A percentile compares a stretch with the other conserved stretches of the same genome.
Conservation (phyloP, 2,888 invertebrate genomes). For the Drosophila formosana region DNA sequence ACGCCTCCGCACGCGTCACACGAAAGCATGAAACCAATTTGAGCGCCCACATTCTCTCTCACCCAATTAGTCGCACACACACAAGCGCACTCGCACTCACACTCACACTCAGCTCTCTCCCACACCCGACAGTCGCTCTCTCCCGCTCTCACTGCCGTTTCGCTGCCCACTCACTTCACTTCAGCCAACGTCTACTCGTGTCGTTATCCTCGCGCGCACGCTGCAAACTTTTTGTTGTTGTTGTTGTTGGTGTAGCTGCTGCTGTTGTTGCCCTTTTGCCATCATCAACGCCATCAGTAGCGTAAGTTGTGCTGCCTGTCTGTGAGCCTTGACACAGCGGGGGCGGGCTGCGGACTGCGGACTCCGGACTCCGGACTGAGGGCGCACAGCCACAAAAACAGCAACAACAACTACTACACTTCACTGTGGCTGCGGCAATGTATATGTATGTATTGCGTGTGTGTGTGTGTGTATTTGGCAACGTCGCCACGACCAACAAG, state of each 20-base stretch:
- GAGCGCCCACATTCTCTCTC: conserved; percentile 82
- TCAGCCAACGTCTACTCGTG: conserved; percentile 63
- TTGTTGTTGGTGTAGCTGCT: conserved; percentile 17
- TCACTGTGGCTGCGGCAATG: conserved; percentile 20
- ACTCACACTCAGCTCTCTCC: conserved; percentile 55
- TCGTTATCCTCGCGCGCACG: conserved; percentile 78
- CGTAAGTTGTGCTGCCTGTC: conserved; percentile 70
- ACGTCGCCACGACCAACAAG: conserved; percentile 71
- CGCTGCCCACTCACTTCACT: conserved; percentile 33
- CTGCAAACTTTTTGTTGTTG: conserved; percentile 64
- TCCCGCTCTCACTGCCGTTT: conserved; percentile 27
- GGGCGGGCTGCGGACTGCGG: conserved; percentile 1
- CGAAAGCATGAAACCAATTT: conserved; percentile 81
- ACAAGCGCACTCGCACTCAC: conserved; percentile 60
- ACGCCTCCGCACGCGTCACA: conserved; percentile 78
- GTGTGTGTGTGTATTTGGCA: conserved; percentile 39
- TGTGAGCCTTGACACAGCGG: conserved; percentile 44
- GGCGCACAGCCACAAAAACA: conserved; percentile 64
- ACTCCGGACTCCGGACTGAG: neutral
- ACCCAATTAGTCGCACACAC: conserved; percentile 84
- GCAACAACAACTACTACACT: conserved; percentile 60
- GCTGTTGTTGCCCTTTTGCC: conserved; percentile 73
- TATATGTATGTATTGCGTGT: conserved; percentile 17
- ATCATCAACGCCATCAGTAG: conserved; percentile 79
- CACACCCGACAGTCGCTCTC: conserved; percentile 35